Conservation (phyloP, 2,113 vertebrate genomes). For the Porphyrio hochstetteri region DNA sequence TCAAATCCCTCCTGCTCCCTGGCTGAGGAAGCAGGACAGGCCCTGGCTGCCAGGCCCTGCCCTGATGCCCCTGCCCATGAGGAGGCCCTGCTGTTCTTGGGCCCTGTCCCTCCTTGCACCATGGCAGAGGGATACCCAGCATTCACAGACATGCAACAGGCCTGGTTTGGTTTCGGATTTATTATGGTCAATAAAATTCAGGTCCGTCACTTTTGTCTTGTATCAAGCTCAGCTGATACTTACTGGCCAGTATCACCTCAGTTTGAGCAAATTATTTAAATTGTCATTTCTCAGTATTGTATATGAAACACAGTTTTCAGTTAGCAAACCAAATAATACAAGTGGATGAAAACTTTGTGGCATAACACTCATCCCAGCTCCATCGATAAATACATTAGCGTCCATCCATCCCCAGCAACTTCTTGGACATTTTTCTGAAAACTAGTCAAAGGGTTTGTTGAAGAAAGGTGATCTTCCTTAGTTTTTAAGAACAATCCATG, state of each 20-base stretch:
- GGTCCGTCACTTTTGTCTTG: neutral
- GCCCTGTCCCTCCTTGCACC: neutral
- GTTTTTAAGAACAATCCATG: too few relatives aligned
- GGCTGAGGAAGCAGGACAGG: rapidly evolving
- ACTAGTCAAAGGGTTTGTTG: neutral
- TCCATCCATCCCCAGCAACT: neutral
- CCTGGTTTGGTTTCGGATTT: neutral
- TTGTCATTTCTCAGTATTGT: neutral
- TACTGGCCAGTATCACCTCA: neutral
- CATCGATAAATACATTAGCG: neutral
- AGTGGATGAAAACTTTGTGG: neutral
- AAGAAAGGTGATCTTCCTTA: neutral
- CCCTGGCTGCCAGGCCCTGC: neutral
- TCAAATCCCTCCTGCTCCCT: neutral
- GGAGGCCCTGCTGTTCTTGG: neutral
- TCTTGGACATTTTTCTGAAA: neutral
- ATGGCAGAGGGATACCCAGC: neutral
- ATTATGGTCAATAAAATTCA: neutral
- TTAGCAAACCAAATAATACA: neutral
- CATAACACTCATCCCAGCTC: neutral
- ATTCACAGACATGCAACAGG: rapidly evolving
- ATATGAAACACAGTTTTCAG: neutral
- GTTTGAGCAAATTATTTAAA: neutral
- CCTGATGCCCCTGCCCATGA: neutral
- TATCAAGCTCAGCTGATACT: neutral